Evolutionary conservation across 2,888 invertebrate species (phyloP), one percentile per base, ranked within the genome.

Genomic region (Trichopoda pennipes): DNA sequence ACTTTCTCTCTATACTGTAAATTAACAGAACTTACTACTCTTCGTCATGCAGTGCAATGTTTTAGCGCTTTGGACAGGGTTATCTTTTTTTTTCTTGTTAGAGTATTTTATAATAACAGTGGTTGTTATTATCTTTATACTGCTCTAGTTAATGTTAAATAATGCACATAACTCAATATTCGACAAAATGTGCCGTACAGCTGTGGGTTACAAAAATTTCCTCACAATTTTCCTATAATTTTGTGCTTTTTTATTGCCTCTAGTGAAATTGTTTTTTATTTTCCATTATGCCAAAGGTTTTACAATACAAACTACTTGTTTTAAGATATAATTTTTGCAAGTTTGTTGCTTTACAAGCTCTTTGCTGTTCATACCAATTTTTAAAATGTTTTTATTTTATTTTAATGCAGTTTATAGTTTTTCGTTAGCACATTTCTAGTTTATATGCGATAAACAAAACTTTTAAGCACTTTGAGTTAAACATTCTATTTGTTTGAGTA

Each of bases 161-260:
- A 88, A 87, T 87, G 86, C 88, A 87, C 87, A 88, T 88, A 89
- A 89, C 89, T 89, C 89, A 89, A 89, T 89, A 88, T 88, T 89
- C 88, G 88, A 87, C 87, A 86, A 72, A 83, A 83, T 83, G 56
- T 16, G 44, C 44, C 21, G 12, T 19, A n/a, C 17, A 58, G 75
- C 66, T 76, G 61, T 53, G 21, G 75, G 55, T 82, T 73, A 32
- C 49, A 75, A 68, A 63, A 44, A 51, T 68, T 72, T 72, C 53
- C 17, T 49, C 23, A 72, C 56, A 77, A 63, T 84, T 75, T 51
- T 51, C 69, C 70, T 51, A 75, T 63, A 70, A 79, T 75, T 75
- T 81, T 56, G 70, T 74, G 81, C 28, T 76, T 63, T 76, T 76
- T 81, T 82, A 81, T 78, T 16, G 77, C 69, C 60, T 61, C 47